Base-by-base conservation (phyloP, 2,113 vertebrate species). In the Ia io region DNA sequence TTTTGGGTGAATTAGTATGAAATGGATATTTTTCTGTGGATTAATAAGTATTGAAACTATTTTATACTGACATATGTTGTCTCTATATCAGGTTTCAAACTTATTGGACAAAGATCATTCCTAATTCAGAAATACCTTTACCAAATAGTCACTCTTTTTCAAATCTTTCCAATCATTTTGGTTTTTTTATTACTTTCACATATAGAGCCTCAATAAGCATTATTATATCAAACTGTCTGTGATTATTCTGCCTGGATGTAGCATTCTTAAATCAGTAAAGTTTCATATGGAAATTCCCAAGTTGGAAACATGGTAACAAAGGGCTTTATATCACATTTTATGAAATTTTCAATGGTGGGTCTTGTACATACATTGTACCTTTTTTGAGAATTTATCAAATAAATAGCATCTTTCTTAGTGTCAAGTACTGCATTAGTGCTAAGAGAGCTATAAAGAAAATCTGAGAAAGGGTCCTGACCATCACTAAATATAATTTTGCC, bases 61-160 rank as follows among this genome's bases (percentile, higher is more conserved):
- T 73, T 90, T 71, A 85, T n/a, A n/a, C 1, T 44, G 14, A 61
- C 8, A 35, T 30, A 40, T 11, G 47, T 5, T 17, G 20, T 67
- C 53, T 40, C 23, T 56, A 17, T 32, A 47, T 73, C 11, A 53
- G 61, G 84, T 49, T 95, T 94, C 44, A 82, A 61, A 65, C 17
- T 76, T 79, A 44, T 67, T 90, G 28, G 16, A 83, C 23, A 80
- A 84, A 79, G 9, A 47, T 87, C 20, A 88, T 49, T 74, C n/a
- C 51, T 70, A 17, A 30, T n/a, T 74, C 7, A 90, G 22, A 59
- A 70, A 88, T 71, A 78, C 51, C 2, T 94, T 82, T 84, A 28
- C n/a, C 32, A 94, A 95, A 61, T 32, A 70, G 25, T 56, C 28
- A 82, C 76, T 92, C 44, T 92, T 86, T 93, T 85, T 37, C 3